Evolutionary conservation across 2,113 vertebrate species (phyloP).

Genomic region (Benitochromis conjunctus): DNA sequence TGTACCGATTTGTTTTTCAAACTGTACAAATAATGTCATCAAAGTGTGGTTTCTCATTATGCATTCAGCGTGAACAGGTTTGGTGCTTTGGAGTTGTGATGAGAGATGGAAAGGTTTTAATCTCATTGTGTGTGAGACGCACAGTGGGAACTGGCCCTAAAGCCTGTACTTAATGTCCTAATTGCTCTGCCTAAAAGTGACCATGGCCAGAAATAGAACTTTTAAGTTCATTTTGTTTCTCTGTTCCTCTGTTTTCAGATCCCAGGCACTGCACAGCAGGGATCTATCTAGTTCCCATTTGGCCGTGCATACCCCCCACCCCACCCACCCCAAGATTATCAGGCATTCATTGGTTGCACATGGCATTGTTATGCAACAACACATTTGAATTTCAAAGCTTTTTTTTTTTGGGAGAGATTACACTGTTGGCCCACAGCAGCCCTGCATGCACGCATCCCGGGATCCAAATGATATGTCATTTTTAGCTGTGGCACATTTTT

Average conservation of each 20-base stretch:
- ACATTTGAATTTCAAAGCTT: constrained; percentile 63
- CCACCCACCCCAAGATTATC: constrained; percentile 43
- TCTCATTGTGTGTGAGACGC: neutral
- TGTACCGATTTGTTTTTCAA: neutral
- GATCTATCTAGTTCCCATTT: constrained; percentile 33
- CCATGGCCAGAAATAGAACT: neutral
- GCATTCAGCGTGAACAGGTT: neutral
- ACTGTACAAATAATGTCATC: neutral
- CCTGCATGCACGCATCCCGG: neutral
- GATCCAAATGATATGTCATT: constrained; percentile 11
- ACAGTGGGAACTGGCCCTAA: neutral
- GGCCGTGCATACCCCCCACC: neutral
- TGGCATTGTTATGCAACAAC: constrained; percentile 65
- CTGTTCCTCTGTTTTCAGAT: neutral
- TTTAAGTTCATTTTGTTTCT: neutral
- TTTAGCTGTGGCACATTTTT: constrained; percentile 14
- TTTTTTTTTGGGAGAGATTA: constrained; percentile 37
- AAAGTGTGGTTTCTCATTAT: neutral
- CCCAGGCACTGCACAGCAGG: constrained; percentile 34
- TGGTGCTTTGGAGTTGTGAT: neutral
- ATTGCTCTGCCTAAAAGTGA: neutral
- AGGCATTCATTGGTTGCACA: constrained; percentile 51
- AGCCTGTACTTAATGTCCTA: neutral
- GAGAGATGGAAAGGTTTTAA: neutral
- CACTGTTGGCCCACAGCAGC: constrained; percentile 12